Base-by-base conservation (phyloP, 1,140 invertebrate genomes). In the Leptoteleia sp. region DNA sequence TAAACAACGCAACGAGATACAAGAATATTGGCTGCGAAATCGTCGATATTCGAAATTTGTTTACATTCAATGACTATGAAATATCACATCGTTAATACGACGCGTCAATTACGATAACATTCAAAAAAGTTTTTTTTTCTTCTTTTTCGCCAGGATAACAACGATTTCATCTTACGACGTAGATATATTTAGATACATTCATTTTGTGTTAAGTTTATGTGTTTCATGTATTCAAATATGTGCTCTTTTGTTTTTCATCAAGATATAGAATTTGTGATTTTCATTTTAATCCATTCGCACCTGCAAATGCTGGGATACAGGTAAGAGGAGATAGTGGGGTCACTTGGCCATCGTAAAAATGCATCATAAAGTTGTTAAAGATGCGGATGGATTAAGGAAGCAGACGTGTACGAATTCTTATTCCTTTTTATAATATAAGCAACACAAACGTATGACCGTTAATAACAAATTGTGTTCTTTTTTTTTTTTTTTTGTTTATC, bases 1-100 rank as follows among this genome's bases (percentile, higher is more conserved):
- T 42, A 15, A 52, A 45, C 29, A 45, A 47, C 31, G 12, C 11
- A 54, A 55, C 45, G 17, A 59, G n/a, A 52, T 12, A 22, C 35
- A 38, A 68, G 52, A 22, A 31, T 19, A 22, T 25, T 48, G 9
- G 38, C 22, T 68, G 29, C 16, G n/a, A 48, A 47, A 48, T 70
- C 6, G 17, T 57, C 48, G 37, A 13, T 33, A 42, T 65, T 73
- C 25, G 27, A 62, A 61, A 57, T 62, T 62, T 52, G 38, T 59
- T 76, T 68, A 68, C 72, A 68, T 76, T 76, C 29, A 61, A 27
- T 68, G 62, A 76, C 47, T 68, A 61, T 61, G 57, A 59, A 67
- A 67, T 22, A 25, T 54, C 17, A 16, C 37, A 40, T 47, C 37
- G 12, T 29, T 48, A 47, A 15, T 11, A 31, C 48, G 47, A 50